Conservation (phyloP, 2,888 invertebrate species). For the Pachydiplax longipennis region DNA sequence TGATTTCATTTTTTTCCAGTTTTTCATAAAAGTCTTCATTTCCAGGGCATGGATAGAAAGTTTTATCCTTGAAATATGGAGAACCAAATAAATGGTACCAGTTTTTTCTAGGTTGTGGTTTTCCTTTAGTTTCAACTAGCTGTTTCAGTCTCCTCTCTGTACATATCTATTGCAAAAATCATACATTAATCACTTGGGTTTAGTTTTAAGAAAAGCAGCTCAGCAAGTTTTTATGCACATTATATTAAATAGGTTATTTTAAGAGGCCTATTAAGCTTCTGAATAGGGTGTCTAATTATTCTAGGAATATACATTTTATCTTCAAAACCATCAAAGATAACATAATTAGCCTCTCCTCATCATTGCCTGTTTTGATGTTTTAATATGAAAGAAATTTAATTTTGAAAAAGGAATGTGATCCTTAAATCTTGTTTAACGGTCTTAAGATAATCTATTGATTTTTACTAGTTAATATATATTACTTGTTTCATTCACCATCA, state of each 20-base stretch:
- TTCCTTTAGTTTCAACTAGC: background rate
- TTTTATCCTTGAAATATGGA: slow-evolving; percentile 28
- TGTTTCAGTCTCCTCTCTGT: background rate
- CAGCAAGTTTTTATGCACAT: background rate
- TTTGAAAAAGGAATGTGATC: too few relatives aligned
- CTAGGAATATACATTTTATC: background rate
- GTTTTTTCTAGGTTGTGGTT: slow-evolving; percentile 8
- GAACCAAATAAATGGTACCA: slow-evolving; percentile 36
- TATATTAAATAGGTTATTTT: too few relatives aligned
- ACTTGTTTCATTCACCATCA: too few relatives aligned
- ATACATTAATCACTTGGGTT: background rate
- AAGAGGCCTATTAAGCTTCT: too few relatives aligned
- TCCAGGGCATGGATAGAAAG: slow-evolving; percentile 9
- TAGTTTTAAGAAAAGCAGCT: background rate
- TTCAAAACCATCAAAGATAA: background rate
- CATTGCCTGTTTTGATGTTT: too few relatives aligned
- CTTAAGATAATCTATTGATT: too few relatives aligned
- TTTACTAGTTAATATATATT: too few relatives aligned
- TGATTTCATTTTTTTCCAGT: background rate
- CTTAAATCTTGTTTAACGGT: too few relatives aligned
- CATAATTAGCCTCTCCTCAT: background rate
- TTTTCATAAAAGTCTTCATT: slow-evolving; percentile 28
- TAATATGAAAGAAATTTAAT: too few relatives aligned
- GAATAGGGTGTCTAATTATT: background rate
- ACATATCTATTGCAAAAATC: background rate